Percentiles rank a stretch among this genome's conserved stretches.
Evolutionary conservation across 2,113 vertebrate genomes (phyloP).

Genomic region (Halcyon malimbica): DNA sequence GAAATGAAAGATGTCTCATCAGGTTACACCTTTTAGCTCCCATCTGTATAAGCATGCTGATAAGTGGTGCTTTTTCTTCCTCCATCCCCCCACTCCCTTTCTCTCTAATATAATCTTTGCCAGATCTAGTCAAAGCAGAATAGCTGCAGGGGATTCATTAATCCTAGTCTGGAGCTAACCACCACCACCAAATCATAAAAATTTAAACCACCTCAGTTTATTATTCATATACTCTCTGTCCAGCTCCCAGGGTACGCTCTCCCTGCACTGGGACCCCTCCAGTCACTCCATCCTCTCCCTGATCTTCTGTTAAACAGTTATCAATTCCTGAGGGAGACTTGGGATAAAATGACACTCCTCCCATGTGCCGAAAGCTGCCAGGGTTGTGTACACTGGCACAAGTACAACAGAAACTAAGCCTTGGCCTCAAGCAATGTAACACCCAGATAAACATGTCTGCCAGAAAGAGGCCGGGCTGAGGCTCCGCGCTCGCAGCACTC

Average conservation of each 20-base stretch:
- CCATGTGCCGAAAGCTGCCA: constrained; percentile 39
- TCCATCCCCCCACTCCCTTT: not conserved
- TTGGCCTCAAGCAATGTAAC: constrained; percentile 64
- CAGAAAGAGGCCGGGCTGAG: constrained; percentile 47
- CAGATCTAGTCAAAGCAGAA: constrained; percentile 62
- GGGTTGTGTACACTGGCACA: constrained; percentile 66
- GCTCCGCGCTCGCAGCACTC: not conserved
- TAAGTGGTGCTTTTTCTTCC: constrained; percentile 21
- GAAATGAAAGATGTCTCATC: constrained; percentile 53
- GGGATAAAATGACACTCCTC: constrained; percentile 35
- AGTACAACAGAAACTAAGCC: constrained; percentile 71
- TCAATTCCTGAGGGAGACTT: constrained; percentile 10
- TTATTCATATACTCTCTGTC: not conserved
- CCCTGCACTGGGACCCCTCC: not conserved
- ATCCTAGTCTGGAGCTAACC: constrained; percentile 38
- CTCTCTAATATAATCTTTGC: constrained; percentile 17
- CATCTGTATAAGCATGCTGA: constrained; percentile 25
- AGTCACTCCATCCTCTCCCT: not conserved
- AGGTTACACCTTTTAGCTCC: constrained; percentile 37
- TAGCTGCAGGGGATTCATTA: constrained; percentile 56
- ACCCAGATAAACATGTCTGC: constrained; percentile 67
- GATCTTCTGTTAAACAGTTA: constrained; percentile 33
- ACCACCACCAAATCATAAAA: not conserved
- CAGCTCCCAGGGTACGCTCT: not conserved
- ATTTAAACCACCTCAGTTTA: not conserved